Evolutionary conservation across 1,140 invertebrate genomes (phyloP), one percentile per base, ranked within the genome.

Genomic region (Diorhabda carinulata): DNA sequence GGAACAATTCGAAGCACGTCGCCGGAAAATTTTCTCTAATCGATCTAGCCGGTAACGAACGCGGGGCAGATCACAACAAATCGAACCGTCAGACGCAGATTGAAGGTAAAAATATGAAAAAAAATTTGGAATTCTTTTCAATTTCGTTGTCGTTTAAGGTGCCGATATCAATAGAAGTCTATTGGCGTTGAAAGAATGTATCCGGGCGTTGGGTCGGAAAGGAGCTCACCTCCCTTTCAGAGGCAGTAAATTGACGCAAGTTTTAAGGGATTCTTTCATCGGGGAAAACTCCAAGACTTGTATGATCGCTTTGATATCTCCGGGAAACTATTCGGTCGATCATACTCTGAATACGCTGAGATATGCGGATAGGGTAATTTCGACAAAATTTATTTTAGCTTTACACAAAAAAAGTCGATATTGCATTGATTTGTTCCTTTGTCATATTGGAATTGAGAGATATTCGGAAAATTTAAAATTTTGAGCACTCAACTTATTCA

Each of bases 291-390:
- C 95, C 43, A 92, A 92, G 81, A 99, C 97, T 3, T 99, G 97
- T 82, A 99, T 99, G 98, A 99, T 99, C 79, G 97, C 98, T 42
- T 98, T 98, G 91, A 96, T 99, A 72, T 97, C 95, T 78, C 97
- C 97, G 45, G 94, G 94, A 57, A 87, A 98, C 83, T 91, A 88
- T 78, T 97, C 95, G 3, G 98, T 96, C 82, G 98, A 99, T 83
- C 96, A 99, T 84, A 97, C 96, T 3, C 84, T 99, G 52, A 99
- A 99, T 83, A 99, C 98, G 25, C 84, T 99, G 44, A 87, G 98
- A 73, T 99, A 99, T 82, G 98, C 97, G 5, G 95, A 99, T 84
- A 87, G 95, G 77, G 94, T 67, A 60, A 60, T 60, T 60, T 9
- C 25, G 25, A 25, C 25, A 25, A 25, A 25, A 25, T 25, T 25